Evolutionary conservation across 23 tunicate genomes (phyloP), one percentile per base, ranked within the genome.

Genomic region (Styela clava): DNA sequence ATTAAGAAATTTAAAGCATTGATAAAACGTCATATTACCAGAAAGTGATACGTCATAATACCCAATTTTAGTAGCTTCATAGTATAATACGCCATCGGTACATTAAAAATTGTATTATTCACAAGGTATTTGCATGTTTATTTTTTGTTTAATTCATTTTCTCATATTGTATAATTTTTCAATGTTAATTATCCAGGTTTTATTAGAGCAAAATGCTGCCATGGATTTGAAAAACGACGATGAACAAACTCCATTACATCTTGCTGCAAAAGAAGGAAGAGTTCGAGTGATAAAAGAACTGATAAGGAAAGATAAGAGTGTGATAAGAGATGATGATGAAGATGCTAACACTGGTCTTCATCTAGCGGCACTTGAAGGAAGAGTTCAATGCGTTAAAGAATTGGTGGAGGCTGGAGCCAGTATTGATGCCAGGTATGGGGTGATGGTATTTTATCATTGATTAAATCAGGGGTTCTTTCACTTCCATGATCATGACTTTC

Each of bases 201-300:
- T 93, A 28, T 74, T 93, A 52, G 93, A 93, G 25, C 70, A 83
- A 27, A 87, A 84, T 52, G 92, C 92, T 3, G 37, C 63, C 18
- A 64, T 78, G 24, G 96, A 90, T 51, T 64, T 64, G 27, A 95
- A 95, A 83, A 95, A 95, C 73, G 99, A 95, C 52, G 99, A 89
- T 30, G 99, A 95, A 74, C 95, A 95, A 86, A 95, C 99, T 63
- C 95, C 99, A 1, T 73, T 95, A 62, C 99, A 95, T 63, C 84
- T 89, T 23, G 99, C 99, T 33, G 96, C 99, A 1, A 84, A 83
- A 5, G 61, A 74, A 2, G 99, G 99, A 16, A 78, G 69, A 21
- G 88, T 86, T 34, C 83, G 74, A 77, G 82, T 95, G 61, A 84
- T 95, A 16, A 33, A 72, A 78, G 86, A 79, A 86, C 63, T 94